A percentile compares a stretch with the other conserved stretches of the same genome.
These are phyloP conservation scores for Patagioenas fasciata DNA, from an alignment of 2,113 vertebrate genomes.

Conservation along the genomic window DNA sequence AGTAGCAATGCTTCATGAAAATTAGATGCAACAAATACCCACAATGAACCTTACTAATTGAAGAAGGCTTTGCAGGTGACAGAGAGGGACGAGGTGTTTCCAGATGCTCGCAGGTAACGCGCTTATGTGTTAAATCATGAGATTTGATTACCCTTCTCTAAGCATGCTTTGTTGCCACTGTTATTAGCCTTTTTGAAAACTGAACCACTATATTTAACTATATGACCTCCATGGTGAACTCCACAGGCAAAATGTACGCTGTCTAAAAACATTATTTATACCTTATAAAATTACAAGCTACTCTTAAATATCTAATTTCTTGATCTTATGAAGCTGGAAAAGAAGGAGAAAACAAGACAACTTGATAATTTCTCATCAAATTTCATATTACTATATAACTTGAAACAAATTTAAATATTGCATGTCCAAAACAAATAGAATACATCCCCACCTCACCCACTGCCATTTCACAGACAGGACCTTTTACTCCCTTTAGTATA, in stretches of 20 bases:
- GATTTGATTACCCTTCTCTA: constrained; percentile 19
- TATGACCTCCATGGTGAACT: not conserved
- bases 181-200: constrained; percentile 34
- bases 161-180: constrained; percentile 1
- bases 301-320: not conserved
- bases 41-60: constrained; percentile 12
- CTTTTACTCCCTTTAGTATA: not conserved
- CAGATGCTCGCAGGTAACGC: not conserved
- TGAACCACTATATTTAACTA: constrained; percentile 35
- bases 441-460: not conserved
- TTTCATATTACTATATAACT: not conserved
- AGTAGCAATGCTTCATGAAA: not conserved
- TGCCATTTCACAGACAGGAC: not conserved
- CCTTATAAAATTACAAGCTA: not conserved
- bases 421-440: not conserved
- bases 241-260: not conserved
- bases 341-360: not conserved
- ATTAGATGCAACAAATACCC: not conserved
- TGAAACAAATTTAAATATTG: not conserved
- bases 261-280: not conserved
- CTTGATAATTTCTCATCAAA: not conserved
- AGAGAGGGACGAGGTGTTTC: not conserved
- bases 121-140: constrained; percentile 18
- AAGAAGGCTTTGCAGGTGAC: constrained; percentile 16
- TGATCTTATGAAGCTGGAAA: not conserved